Base-by-base conservation (phyloP, 2,888 invertebrate genomes). In the Blomia tropicalis region DNA sequence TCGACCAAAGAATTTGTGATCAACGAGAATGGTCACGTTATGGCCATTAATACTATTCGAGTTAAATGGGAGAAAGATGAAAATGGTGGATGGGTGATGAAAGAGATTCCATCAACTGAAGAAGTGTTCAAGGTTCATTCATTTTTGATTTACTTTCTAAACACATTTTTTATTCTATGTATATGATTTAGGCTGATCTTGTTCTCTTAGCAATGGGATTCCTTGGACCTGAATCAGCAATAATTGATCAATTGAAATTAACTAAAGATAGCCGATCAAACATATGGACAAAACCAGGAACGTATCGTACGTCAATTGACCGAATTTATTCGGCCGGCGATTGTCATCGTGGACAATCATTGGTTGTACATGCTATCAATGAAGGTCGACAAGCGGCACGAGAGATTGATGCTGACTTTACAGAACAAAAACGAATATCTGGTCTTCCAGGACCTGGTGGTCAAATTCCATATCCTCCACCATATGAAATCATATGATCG, bases 191-290 rank as follows among this genome's bases (percentile, higher is more conserved):
- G 76, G 78, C 89, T 60, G 91, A 98, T 73, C 78, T 98, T 66
- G 88, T 95, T 62, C 79, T 98, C 66, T 79, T 98, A 58, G 98
- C 98, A 2, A 96, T 98, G 96, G 98, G 98, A 70, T 98, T 98
- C 79, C 77, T 93, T 65, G 95, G 95, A 0, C 95, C 95, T 0
- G 95, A 96, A 77, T 80, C 87, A 71, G 82, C 84, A 65, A 83
- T 96, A 61, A 83, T 90, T 58, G 81, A 82, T 69, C 87, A 96
- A 73, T 68, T 81, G 63, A 78, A 79, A 51, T 76, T 93, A 43
- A 83, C 86, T 43, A 77, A 89, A 70, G 96, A 98, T 75, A 83
- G 85, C 0, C 82, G 96, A 66, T 89, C 92, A 70, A 98, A 98
- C 76, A 83, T 92, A 68, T 82, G 86, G 70, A 89, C 91, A 0